Percentiles rank a stretch among this genome's conserved stretches.
Conservation (phyloP, 1,140 invertebrate species). For the Batillaria attramentaria region DNA sequence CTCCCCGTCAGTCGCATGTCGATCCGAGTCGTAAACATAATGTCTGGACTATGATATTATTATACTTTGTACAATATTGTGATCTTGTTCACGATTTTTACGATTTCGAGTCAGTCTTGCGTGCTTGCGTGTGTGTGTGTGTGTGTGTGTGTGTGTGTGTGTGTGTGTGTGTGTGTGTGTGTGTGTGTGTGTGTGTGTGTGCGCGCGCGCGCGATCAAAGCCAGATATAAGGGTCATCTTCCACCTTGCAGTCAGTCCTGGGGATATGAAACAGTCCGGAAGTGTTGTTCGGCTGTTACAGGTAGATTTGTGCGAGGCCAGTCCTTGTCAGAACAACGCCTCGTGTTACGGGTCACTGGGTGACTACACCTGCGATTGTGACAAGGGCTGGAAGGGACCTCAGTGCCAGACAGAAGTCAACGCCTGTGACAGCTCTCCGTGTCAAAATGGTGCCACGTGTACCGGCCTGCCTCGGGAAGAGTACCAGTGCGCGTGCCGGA, state of each 20-base stretch:
- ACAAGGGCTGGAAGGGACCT: constrained; percentile 15
- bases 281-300: neutral
- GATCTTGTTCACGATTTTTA: no score
- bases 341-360: neutral
- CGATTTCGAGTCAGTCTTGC: neutral
- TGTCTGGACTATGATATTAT: neutral
- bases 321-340: constrained; percentile 20
- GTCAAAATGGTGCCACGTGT: constrained; percentile 16
- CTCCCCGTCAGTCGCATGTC: no score
- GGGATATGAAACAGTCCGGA: neutral
- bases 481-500: neutral
- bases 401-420: neutral
- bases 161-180: no score
- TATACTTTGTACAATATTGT: neutral
- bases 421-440: constrained; percentile 22
- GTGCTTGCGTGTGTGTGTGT: constrained; percentile 8
- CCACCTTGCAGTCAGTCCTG: neutral
- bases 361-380: constrained; percentile 33
- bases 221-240: neutral
- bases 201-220: neutral
- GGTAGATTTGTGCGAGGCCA: constrained; percentile 19
- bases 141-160: constrained; percentile 1
- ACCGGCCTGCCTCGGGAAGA: constrained; percentile 10
- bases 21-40: neutral
- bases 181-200: no score